Base-by-base conservation (phyloP, 2,113 vertebrate genomes). In the Parus major region DNA sequence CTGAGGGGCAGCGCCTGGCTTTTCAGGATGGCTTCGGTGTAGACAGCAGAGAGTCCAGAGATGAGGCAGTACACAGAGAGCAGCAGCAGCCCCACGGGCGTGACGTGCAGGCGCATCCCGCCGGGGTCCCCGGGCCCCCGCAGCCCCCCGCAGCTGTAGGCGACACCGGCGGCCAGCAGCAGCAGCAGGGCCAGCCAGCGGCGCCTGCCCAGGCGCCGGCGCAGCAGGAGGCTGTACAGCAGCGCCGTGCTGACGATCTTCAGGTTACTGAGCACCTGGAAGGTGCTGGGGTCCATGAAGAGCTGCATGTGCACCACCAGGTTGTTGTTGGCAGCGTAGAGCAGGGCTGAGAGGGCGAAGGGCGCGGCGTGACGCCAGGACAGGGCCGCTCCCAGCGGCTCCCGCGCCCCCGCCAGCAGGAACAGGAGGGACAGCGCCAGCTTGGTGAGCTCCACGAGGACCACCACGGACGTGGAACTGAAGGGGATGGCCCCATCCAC, bases 251-350 rank as follows among this genome's bases (percentile, higher is more conserved):
- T 98, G 94, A 97, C 98, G 1, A 99, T 99, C 97, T 99, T 99
- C 10, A 99, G 97, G 97, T 99, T 99, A 68, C 99, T 99, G 55
- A 99, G 97, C 29, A 99, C 98, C 92, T 99, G 99, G 94, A 98
- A 99, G 64, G 99, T 99, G 97, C 98, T 99, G 33, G 99, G 99
- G 89, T 99, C 99, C 99, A 99, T 99, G 95, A 99, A 98, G 39
- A 97, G 98, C 96, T 99, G 99, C 98, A 99, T 99, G 93, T 98
- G 96, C 55, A 99, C 98, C 60, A 99, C 99, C 86, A 99, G 96
- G 97, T 99, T 99, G 98, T 99, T 99, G 98, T 99, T 99, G 75
- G 98, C 97, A 6, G 99, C 98, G 3, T 99, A 99, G 17, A 99
- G 98, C 55, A 99, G 39, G 11, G 99, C 99, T 1, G 99, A 99